A percentile compares a stretch with the other conserved stretches of the same genome.
These are phyloP conservation scores for Onthophagus taurus DNA, from an alignment of 1,140 invertebrate species.

Conservation along the genomic window DNA sequence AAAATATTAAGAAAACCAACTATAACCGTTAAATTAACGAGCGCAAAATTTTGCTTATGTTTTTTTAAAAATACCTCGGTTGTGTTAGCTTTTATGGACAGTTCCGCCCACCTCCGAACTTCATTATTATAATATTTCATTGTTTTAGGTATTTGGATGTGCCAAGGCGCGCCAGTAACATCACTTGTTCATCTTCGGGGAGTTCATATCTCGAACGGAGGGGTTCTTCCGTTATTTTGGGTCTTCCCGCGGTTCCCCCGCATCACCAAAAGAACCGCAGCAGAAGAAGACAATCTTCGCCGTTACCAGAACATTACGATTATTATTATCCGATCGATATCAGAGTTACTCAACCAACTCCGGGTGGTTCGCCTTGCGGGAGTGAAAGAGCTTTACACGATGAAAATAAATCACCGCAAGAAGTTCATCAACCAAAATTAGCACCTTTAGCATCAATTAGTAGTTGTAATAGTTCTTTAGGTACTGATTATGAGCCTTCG, in stretches of 20 bases:
- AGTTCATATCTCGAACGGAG: constrained; percentile 70
- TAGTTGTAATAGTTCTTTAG: constrained; percentile 57
- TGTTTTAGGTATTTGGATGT: constrained; percentile 31
- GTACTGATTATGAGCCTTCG: constrained; percentile 53
- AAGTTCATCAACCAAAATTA: no score
- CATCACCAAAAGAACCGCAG: constrained; percentile 27
- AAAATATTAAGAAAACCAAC: no score
- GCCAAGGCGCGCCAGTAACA: constrained; percentile 58
- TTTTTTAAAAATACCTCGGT: no score
- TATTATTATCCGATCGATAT: constrained; percentile 64
- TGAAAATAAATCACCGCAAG: constrained; percentile 20
- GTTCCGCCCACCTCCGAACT: no score
- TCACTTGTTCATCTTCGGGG: constrained; percentile 71
- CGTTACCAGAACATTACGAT: constrained; percentile 49
- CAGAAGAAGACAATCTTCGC: constrained; percentile 37
- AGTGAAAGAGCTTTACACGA: constrained; percentile 46
- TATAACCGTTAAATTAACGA: no score
- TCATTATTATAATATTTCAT: background rate
- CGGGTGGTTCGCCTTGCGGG: constrained; percentile 67
- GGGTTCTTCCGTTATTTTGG: constrained; percentile 63
- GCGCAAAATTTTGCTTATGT: no score
- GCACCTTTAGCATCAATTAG: constrained; percentile 70
- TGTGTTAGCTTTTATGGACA: no score
- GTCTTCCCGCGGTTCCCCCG: constrained; percentile 44
- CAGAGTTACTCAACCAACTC: constrained; percentile 67